A percentile compares a stretch with the other conserved stretches of the same genome.
These are phyloP conservation scores for Lasioglossum malachurum DNA, from an alignment of 2,888 invertebrate genomes.

Conservation along the genomic window DNA sequence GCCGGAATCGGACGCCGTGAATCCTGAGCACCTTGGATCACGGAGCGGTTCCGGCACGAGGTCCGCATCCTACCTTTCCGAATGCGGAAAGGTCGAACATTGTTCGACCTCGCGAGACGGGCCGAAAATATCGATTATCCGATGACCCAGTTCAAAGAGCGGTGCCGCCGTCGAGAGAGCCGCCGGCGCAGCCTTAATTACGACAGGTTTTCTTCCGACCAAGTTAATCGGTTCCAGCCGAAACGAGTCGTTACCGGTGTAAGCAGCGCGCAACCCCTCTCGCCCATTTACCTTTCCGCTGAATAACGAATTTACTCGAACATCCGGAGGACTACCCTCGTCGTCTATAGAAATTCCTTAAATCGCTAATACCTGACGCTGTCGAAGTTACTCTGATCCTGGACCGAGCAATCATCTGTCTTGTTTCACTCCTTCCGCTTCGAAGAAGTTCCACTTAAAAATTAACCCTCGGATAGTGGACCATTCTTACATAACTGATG, in stretches of 20 bases:
- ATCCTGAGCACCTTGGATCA: conserved; percentile 52
- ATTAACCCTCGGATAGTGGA: neutral
- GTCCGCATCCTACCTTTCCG: conserved; percentile 15
- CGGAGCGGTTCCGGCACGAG: conserved; percentile 52
- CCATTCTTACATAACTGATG: neutral
- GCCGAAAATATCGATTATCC: conserved; percentile 70
- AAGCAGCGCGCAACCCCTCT: neutral
- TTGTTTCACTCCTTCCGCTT: neutral
- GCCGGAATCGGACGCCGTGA: conserved; percentile 31
- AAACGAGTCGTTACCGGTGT: conserved; percentile 23
- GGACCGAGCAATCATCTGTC: neutral
- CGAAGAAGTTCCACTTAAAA: neutral
- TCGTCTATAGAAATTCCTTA: neutral
- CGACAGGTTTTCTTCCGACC: conserved; percentile 48
- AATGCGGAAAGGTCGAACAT: conserved; percentile 64
- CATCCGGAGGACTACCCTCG: neutral
- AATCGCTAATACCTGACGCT: neutral
- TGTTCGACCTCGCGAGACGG: conserved; percentile 34
- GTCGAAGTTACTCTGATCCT: neutral
- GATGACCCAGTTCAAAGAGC: conserved; percentile 62
- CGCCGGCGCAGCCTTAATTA: conserved; percentile 60
- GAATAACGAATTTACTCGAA: conserved; percentile 4
- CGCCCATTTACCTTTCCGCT: neutral
- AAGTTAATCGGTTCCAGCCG: conserved; percentile 45
- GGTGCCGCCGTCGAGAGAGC: conserved; percentile 48